Conservation (phyloP, 2,888 invertebrate genomes). For the Sericinus montela region DNA sequence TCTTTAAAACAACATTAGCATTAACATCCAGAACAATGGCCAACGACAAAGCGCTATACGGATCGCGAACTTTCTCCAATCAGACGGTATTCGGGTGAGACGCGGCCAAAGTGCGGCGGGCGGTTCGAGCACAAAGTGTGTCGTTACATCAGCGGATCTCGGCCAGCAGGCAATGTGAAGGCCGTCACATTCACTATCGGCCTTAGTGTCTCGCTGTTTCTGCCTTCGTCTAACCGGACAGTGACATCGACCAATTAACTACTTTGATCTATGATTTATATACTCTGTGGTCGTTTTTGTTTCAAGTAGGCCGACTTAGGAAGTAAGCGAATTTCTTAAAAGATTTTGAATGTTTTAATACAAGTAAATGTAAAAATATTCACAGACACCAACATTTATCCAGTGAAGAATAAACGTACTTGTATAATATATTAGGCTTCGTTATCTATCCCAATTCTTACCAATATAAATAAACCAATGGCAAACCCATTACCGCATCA, state of each 20-base stretch:
- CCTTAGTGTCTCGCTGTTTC: conserved; percentile 31
- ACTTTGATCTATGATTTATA: conserved; percentile 2
- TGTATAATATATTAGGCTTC: too few relatives aligned
- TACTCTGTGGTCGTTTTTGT: background rate
- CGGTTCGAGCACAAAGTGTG: conserved; percentile 30
- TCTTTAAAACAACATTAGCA: background rate
- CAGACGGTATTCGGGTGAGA: conserved; percentile 29
- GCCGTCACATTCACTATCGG: conserved; percentile 55
- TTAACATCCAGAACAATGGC: conserved; percentile 1
- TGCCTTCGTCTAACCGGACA: conserved; percentile 18
- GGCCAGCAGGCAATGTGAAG: conserved; percentile 54
- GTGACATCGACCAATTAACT: conserved; percentile 6
- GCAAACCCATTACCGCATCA: too few relatives aligned
- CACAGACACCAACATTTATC: too few relatives aligned
- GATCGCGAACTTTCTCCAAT: conserved; percentile 11
- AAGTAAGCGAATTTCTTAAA: too few relatives aligned
- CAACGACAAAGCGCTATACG: background rate
- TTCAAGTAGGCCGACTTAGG: too few relatives aligned
- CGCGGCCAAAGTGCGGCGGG: conserved; percentile 29
- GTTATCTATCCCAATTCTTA: too few relatives aligned
- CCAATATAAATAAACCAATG: too few relatives aligned
- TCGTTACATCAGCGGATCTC: conserved; percentile 49
- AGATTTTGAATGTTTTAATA: too few relatives aligned
- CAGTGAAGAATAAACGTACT: too few relatives aligned
- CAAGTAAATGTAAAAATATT: too few relatives aligned